phyloP scores from a whole-genome alignment of 2,888 invertebrate genomes.

The Adela reaumurella region DNA sequence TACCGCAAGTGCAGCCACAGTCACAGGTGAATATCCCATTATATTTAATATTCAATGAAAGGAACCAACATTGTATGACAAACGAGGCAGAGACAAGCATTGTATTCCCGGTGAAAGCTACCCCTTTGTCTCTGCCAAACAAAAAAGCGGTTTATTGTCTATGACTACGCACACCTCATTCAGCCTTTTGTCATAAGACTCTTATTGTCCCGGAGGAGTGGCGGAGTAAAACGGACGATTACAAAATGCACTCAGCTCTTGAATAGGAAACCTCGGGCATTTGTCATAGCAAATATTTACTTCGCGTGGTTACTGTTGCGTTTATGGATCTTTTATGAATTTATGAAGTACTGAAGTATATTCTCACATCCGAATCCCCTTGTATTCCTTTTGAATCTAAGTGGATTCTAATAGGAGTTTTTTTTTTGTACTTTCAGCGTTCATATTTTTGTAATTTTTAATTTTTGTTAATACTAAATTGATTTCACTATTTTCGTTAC shows the following conservation, averaged over 20 bases:
- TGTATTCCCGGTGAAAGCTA: conserved; percentile 23
- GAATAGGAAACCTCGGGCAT: neutral
- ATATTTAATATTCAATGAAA: conserved; percentile 29
- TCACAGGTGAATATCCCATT: neutral
- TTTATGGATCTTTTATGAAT: conserved; percentile 43
- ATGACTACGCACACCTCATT: conserved; percentile 31
- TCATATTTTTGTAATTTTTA: no score
- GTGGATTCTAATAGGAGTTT: no score
- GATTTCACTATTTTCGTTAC: no score
- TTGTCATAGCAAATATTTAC: neutral
- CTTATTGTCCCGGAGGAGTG: conserved; percentile 16
- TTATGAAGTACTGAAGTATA: no score
- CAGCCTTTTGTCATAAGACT: conserved; percentile 42
- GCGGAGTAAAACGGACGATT: neutral
- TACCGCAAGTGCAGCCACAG: no score
- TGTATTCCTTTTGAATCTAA: no score
- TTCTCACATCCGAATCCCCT: no score
- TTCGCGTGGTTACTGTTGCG: conserved; percentile 13
- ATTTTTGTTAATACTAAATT: neutral
- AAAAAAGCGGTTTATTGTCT: conserved; percentile 49
- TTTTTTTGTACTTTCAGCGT: no score
- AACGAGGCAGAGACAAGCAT: conserved; percentile 48
- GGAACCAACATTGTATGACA: conserved; percentile 50
- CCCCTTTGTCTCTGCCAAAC: conserved; percentile 15
- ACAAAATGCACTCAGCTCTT: neutral